Conservation (phyloP, 2,113 vertebrate species). For the Anarrhichthys ocellatus region DNA sequence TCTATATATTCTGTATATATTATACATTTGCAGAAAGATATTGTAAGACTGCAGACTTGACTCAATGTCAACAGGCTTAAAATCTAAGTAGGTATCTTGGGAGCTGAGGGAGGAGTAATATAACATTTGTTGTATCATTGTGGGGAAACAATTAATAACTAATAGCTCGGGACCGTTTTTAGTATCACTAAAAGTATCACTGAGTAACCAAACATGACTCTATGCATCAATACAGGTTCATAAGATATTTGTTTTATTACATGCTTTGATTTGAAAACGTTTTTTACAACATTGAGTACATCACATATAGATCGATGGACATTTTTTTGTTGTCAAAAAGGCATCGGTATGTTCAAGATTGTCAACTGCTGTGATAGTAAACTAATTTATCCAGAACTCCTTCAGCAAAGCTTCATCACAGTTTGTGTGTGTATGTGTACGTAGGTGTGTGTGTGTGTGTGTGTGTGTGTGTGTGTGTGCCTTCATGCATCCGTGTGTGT, state of each 20-base stretch:
- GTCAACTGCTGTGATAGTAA: background rate
- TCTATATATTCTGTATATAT: background rate
- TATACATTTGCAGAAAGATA: background rate
- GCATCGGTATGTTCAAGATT: background rate
- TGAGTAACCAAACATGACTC: background rate
- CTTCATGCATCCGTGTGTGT: background rate
- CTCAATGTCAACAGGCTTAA: background rate
- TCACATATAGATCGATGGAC: background rate
- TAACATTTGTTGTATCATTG: background rate
- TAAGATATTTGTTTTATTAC: constrained; percentile 22
- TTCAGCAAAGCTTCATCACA: background rate
- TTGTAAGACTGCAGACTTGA: background rate
- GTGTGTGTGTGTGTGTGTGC: background rate
- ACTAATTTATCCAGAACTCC: background rate
- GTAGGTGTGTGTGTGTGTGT: background rate
- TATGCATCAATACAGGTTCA: background rate
- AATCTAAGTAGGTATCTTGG: too few relatives aligned
- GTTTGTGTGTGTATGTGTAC: background rate
- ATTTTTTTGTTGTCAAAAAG: constrained; percentile 27
- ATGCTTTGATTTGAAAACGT: background rate
- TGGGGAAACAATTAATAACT: background rate
- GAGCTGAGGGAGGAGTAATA: background rate
- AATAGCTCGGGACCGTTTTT: background rate
- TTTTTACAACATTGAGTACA: constrained; percentile 11
- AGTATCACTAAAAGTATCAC: too few relatives aligned